Conservation (phyloP, 2,888 invertebrate species). For the Latheticus oryzae region DNA sequence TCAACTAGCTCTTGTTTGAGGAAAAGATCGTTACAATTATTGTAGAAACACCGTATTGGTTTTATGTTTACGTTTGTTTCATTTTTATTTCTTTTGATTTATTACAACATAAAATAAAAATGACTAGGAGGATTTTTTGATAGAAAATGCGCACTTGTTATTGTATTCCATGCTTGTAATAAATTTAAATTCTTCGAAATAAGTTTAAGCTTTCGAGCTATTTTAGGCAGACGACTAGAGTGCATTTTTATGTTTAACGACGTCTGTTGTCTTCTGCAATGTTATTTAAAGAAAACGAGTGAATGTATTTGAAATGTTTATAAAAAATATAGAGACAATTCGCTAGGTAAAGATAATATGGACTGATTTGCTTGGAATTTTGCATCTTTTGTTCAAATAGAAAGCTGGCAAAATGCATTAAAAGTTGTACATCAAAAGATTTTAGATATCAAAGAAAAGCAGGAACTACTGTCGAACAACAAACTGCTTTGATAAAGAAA, state of each 20-base stretch:
- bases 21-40: conserved; percentile 32
- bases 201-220: conserved; percentile 32
- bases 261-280: conserved; percentile 15
- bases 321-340: no score
- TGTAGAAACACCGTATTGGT: conserved; percentile 33
- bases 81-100: conserved; percentile 37
- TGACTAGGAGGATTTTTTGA: conserved; percentile 21
- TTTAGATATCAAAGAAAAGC: no score
- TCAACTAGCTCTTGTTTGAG: conserved; percentile 25
- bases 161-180: conserved; percentile 19
- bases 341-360: no score
- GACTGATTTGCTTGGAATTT: no score
- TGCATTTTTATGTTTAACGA: conserved; percentile 32
- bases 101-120: conserved; percentile 30
- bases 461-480: no score
- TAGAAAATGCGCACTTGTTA: conserved; percentile 4
- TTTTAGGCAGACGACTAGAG: conserved; percentile 13
- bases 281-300: conserved; percentile 19
- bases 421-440: no score
- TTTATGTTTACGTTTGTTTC: conserved; percentile 37
- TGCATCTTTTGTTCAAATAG: no score
- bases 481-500: no score
- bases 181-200: conserved; percentile 26
- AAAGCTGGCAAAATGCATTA: no score
- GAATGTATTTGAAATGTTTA: no score